Conservation (phyloP, 2,113 vertebrate genomes). For the Pontoporia blainvillei region DNA sequence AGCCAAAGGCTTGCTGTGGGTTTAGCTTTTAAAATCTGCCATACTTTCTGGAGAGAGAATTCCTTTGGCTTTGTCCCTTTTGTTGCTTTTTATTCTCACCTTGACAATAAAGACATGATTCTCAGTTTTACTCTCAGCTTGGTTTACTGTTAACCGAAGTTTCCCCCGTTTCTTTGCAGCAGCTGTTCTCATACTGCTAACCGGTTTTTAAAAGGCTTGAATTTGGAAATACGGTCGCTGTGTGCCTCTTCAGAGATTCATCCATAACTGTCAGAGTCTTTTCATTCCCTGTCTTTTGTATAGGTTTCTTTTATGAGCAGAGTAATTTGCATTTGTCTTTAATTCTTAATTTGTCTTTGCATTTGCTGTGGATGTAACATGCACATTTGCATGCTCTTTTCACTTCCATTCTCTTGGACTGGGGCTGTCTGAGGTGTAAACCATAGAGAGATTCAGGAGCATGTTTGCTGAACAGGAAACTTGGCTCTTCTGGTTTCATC, state of each 20-base stretch:
- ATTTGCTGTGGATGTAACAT: conserved; percentile 66
- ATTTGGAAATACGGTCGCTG: conserved; percentile 67
- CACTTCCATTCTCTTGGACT: conserved; percentile 26
- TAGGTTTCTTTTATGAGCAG: conserved; percentile 77
- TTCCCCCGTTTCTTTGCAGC: conserved; percentile 45
- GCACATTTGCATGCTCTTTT: conserved; percentile 74
- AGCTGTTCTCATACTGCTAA: conserved; percentile 76
- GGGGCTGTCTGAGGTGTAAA: conserved; percentile 38
- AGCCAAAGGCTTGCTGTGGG: conserved; percentile 6
- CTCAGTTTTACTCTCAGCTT: conserved; percentile 58
- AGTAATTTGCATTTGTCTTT: conserved; percentile 77
- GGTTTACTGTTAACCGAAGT: conserved; percentile 60
- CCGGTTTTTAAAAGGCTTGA: conserved; percentile 70
- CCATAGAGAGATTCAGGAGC: conserved; percentile 12
- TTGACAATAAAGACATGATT: conserved; percentile 67
- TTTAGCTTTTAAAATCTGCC: conserved; percentile 51
- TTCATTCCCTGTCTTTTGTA: conserved; percentile 77
- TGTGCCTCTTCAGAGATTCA: conserved; percentile 74
- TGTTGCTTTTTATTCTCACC: conserved; percentile 71
- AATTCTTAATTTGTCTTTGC: conserved; percentile 76
- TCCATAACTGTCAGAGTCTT: conserved; percentile 76
- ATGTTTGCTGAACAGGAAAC: conserved; percentile 13
- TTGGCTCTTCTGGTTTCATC: conserved; percentile 52
- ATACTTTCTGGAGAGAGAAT: conserved; percentile 50
- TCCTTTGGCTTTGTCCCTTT: conserved; percentile 48